Percentiles rank a stretch among this genome's conserved stretches.
These are phyloP conservation scores for Pleuronectes platessa DNA, from an alignment of 2,113 vertebrate genomes.

Conservation along the genomic window DNA sequence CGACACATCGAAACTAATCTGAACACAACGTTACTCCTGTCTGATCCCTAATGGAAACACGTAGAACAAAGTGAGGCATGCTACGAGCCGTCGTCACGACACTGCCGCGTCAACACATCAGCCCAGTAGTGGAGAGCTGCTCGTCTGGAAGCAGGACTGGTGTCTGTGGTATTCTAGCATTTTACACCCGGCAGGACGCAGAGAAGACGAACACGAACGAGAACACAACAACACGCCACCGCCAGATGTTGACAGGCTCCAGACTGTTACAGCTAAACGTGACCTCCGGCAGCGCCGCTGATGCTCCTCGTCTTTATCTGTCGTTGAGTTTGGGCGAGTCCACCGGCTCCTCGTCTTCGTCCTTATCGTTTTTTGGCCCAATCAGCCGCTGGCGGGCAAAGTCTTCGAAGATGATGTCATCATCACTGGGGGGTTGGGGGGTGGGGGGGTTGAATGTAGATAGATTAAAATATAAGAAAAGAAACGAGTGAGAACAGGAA, in stretches of 20 bases:
- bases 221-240: conserved; percentile 70
- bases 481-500: too few species aligned
- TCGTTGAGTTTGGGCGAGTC: conserved; percentile 87
- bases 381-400: conserved; percentile 94
- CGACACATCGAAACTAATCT: conserved; percentile 46
- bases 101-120: too few species aligned
- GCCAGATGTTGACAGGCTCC: conserved; percentile 48
- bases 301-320: conserved; percentile 62
- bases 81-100: conserved; percentile 22
- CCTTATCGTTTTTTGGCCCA: conserved; percentile 88
- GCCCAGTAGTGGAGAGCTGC: conserved; percentile 1
- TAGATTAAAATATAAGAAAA: not conserved
- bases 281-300: conserved; percentile 40
- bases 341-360: conserved; percentile 87
- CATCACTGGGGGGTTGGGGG: conserved; percentile 81
- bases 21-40: conserved; percentile 41
- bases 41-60: conserved; percentile 53
- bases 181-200: conserved; percentile 58
- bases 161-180: conserved; percentile 44
- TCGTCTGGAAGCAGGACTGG: conserved; percentile 38
- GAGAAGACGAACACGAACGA: conserved; percentile 70
- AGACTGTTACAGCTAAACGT: conserved; percentile 43
- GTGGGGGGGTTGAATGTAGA: not conserved
- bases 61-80: conserved; percentile 69
- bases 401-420: conserved; percentile 97